phyloP scores from a whole-genome alignment of 2,113 vertebrate species.

The Phoenicopterus ruber region DNA sequence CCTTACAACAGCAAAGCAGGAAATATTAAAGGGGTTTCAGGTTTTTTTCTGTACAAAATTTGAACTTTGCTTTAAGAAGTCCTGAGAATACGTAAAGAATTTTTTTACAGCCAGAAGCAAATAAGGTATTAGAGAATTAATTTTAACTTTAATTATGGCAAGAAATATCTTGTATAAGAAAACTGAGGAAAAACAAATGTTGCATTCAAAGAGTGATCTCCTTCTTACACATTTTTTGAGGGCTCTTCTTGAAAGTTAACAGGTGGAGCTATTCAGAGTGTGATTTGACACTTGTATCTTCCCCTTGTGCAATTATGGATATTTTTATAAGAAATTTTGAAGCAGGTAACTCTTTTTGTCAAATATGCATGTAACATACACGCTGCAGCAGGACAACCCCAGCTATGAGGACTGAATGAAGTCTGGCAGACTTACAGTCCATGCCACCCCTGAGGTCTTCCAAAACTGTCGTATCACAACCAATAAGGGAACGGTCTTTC shows the following conservation, averaged over 20 bases:
- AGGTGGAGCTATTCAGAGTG: background rate
- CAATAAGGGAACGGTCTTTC: background rate
- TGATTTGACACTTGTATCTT: background rate
- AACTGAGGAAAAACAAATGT: background rate
- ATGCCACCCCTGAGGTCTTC: background rate
- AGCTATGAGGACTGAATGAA: background rate
- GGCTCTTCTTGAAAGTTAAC: background rate
- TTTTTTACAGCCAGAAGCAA: background rate
- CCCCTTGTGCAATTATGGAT: background rate
- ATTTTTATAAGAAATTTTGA: background rate
- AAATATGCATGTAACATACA: background rate
- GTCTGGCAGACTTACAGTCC: background rate
- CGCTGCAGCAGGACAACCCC: fast-evolving
- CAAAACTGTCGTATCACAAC: background rate
- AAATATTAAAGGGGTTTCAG: background rate
- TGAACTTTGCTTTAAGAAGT: background rate
- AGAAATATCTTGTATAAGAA: background rate
- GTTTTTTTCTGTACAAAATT: background rate
- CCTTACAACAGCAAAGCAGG: background rate
- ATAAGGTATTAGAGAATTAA: background rate
- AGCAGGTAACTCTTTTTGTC: background rate
- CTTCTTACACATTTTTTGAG: background rate
- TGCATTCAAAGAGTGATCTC: background rate
- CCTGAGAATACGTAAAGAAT: background rate
- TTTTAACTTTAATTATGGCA: background rate